Evolutionary conservation across 1,140 invertebrate species (phyloP).

Genomic region (Heliconius eleuchia): DNA sequence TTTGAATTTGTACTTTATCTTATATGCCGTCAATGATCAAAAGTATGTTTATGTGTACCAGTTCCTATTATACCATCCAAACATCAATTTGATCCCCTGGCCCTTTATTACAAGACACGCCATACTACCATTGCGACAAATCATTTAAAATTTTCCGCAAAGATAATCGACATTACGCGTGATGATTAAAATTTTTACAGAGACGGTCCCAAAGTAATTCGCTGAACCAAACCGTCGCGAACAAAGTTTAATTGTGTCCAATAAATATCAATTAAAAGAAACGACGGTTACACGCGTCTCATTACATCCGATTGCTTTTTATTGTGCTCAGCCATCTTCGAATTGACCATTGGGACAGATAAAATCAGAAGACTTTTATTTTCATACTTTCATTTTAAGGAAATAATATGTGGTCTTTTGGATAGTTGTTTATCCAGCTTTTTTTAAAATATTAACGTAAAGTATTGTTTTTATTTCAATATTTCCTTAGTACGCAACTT

Average conservation of each 20-base stretch:
- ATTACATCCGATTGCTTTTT: constrained; percentile 52
- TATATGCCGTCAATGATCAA: too few species aligned
- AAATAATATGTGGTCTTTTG: background rate
- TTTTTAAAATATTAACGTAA: too few species aligned
- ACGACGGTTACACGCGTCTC: constrained; percentile 41
- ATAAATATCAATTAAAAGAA: constrained; percentile 65
- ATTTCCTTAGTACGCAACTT: too few species aligned
- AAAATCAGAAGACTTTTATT: background rate
- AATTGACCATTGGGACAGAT: constrained; percentile 6
- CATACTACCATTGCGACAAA: background rate
- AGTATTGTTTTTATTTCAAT: too few species aligned
- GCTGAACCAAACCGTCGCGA: constrained; percentile 38
- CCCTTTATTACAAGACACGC: background rate
- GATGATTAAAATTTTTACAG: background rate
- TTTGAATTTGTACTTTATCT: too few species aligned
- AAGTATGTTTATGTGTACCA: too few species aligned
- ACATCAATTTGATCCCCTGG: background rate
- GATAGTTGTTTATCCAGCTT: too few species aligned
- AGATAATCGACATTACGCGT: background rate
- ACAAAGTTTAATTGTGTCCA: constrained; percentile 55
- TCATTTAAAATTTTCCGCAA: background rate
- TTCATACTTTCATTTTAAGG: background rate
- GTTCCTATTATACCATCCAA: background rate
- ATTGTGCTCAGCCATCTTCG: constrained; percentile 41
- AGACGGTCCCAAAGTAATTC: constrained; percentile 32